Evolutionary conservation across 2,113 vertebrate species (phyloP), one percentile per base, ranked within the genome.

Genomic region (Sardina pilchardus): DNA sequence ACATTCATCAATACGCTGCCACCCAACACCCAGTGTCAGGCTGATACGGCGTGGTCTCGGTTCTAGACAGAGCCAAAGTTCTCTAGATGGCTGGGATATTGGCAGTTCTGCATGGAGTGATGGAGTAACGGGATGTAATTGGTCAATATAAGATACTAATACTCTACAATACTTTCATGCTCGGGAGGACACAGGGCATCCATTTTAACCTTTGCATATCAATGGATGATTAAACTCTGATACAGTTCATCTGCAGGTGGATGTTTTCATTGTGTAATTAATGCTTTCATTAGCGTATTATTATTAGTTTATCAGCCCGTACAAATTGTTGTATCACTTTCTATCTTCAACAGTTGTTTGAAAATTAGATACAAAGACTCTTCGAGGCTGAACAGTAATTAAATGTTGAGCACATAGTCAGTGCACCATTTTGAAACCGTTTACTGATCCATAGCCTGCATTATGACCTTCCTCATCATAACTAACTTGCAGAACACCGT

Each of bases 1-100:
- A 92, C 94, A 91, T 91, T 92, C 89, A 93, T 94, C 93, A 89
- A 93, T 93, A 91, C 84, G 71, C 81, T 30, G 93, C 90, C 44
- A 94, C 86, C 90, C 90, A 91, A 93, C 89, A 92, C 94, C 84
- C 42, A 36, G 17, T 21, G 83, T 24, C 83, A n/a, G 3, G 36
- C 19, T 44, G 56, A 67, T 42, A 63, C 83, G 81, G 84, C 90
- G 90, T 87, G 92, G 94, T 92, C 90, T 78, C 43, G 5, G 4
- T 30, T 17, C 71, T 36, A 19, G 19, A 6, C 53, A 59, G 21
- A 59, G 53, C 53, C 6, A 24, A 19, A 19, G 19, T 59, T 59
- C 19, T 19, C 50, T 78, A 4, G 10, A 12, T 36, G 34, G 71
- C 34, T 78, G 30, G 12, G 36, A 34, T 12, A 71, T 3, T 30